Base-by-base conservation (phyloP, 2,888 invertebrate species). In the Sesia bembeciformis region DNA sequence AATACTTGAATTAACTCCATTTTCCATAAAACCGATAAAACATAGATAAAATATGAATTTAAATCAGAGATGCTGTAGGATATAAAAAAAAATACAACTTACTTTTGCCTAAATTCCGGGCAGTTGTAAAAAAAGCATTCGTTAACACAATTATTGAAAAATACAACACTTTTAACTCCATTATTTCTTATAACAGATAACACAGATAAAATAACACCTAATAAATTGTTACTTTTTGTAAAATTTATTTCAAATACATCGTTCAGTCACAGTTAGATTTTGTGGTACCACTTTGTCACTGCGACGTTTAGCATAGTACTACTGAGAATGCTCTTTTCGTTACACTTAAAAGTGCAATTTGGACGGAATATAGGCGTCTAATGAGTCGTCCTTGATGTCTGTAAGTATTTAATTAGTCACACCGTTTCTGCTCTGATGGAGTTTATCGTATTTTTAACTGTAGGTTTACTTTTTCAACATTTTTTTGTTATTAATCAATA, bases 321-420 rank as follows among this genome's bases (percentile, higher is more conserved):
- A 78, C 64, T 60, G 62, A 60, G 67, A 72, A 66, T 69, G 67
- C 67, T 70, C 72, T 72, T 70, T 71, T 70, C 72, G 69, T 75
- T 68, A 78, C 73, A 76, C 75, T 81, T 85, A 78, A 85, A 81
- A 82, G 70, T 78, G 69, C 74, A 74, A 70, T 74, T 76, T 70
- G 64, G 66, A 65, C 67, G 66, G 66, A 67, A 77, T 77, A 78
- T 57, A 67, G 62, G 60, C 52, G 57, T 62, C 51, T 39, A 64
- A 80, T 67, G 81, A 81, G 82, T 72, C 64, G 67, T 53, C n/a
- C 23, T 8, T 8, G n/a, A 46, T n/a, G 23, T 23, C 23, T 23
- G 23, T 23, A 23, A 23, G 23, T 23, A 23, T 23, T 23, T 23
- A 23, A 23, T 23, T 23, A 23, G 23, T 23, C 23, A 23, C 23